Evolutionary conservation across 2,797 vertebrate species (phyloP), one percentile per base, ranked within the genome.

Genomic region (Hydrolagus colliei): DNA sequence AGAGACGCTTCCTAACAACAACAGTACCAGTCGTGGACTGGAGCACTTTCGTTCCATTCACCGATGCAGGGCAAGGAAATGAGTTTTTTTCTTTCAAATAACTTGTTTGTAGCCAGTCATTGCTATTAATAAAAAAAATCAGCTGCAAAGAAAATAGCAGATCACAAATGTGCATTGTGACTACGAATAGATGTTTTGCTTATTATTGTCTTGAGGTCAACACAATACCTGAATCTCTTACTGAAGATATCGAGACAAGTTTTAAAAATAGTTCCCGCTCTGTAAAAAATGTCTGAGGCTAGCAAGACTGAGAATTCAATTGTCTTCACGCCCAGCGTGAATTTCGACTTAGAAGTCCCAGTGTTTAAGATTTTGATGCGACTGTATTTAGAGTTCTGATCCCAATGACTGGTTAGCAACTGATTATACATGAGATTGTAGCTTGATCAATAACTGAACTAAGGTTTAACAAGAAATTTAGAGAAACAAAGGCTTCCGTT

Each of bases 1-100:
- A 91, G 90, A 89, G 90, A 89, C 87, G 11, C 90, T 94, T 95
- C 93, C 94, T 92, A 92, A 78, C 86, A 72, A 10, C 86, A 87
- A 72, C 65, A 84, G 86, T 61, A n/a, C 82, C 80, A 85, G 86
- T 86, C 74, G 86, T 87, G 88, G 90, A 92, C 88, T 86, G 89
- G 92, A 76, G 87, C 86, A 68, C 89, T 94, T 90, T 92, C 61
- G 88, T 85, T 88, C 88, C 89, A 12, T 87, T 86, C 80, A 75
- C 86, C 22, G 86, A 79, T 35, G 52, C 71, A 86, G 78, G 73
- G 87, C 87, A 89, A 86, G 87, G 88, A 87, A 89, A 88, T n/a
- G 86, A 88, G 86, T 77, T 85, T 88, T 84, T 27, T 27, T 27
- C 27, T 27, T 52, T 0, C 73, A 86, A 73, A 84, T 87, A 18